Percentiles rank a stretch among this genome's conserved stretches.
Evolutionary conservation across 2,888 invertebrate species (phyloP).

Genomic region (Alviniconcha strummeri): DNA sequence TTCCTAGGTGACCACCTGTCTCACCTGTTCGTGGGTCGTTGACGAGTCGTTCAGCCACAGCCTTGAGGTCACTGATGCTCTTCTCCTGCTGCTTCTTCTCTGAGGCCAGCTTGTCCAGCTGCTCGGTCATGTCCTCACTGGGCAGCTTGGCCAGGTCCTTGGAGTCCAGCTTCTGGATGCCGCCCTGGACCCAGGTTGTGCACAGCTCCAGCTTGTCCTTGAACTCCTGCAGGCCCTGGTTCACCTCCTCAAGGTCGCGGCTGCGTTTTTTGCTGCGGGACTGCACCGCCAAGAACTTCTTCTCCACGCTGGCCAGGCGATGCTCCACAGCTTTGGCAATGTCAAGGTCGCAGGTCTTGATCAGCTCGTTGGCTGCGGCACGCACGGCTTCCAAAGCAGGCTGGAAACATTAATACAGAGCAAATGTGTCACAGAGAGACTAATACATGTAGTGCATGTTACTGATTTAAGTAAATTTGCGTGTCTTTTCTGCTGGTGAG

Average conservation of each 20-base stretch:
- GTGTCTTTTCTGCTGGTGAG: no score
- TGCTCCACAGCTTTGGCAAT: conserved; percentile 92
- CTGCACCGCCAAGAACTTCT: conserved; percentile 88
- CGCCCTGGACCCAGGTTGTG: conserved; percentile 64
- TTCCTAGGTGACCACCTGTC: no score
- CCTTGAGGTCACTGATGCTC: conserved; percentile 57
- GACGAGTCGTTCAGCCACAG: conserved; percentile 60
- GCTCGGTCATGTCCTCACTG: conserved; percentile 79
- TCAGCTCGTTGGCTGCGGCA: conserved; percentile 86
- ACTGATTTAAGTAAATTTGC: no score
- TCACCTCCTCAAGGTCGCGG: conserved; percentile 87
- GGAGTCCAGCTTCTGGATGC: conserved; percentile 69
- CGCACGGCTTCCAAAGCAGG: conserved; percentile 84
- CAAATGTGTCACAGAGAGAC: no score
- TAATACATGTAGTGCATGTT: no score
- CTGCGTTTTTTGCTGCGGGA: conserved; percentile 87
- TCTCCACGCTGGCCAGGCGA: conserved; percentile 89
- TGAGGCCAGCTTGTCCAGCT: conserved; percentile 76
- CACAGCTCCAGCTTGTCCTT: conserved; percentile 66
- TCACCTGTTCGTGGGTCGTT: conserved; percentile 68
- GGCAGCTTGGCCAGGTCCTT: conserved; percentile 80
- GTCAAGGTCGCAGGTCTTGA: conserved; percentile 82
- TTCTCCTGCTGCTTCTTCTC: conserved; percentile 56
- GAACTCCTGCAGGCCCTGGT: conserved; percentile 81
- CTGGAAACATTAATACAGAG: background rate